These are phyloP conservation scores for Ceratitis capitata DNA, from an alignment of 1,140 invertebrate species.

Conservation along the genomic window DNA sequence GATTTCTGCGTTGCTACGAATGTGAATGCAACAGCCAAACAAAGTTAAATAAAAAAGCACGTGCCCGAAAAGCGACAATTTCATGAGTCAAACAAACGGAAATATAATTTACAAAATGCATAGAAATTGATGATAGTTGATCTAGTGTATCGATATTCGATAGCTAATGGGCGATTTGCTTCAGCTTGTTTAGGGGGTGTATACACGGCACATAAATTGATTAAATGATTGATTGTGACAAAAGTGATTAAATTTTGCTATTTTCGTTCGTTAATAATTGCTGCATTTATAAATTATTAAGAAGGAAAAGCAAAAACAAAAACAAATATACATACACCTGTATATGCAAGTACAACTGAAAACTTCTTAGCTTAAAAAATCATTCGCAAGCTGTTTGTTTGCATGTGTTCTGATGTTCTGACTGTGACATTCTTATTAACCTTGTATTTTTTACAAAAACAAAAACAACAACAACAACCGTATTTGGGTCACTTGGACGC, in stretches of 20 bases:
- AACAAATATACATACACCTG: not conserved
- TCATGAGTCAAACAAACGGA: not conserved
- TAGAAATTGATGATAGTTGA: not conserved
- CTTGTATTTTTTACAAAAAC: conserved; percentile 1
- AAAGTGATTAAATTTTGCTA: too few relatives aligned
- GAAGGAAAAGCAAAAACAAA: too few relatives aligned
- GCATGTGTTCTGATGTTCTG: not conserved
- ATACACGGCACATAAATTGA: not conserved
- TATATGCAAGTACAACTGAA: not conserved
- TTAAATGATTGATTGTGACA: too few relatives aligned
- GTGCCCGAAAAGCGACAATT: not conserved
- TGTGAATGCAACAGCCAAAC: not conserved
- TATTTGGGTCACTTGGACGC: conserved; percentile 11
- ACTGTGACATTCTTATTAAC: not conserved
- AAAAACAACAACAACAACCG: too few relatives aligned
- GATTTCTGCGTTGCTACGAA: too few relatives aligned
- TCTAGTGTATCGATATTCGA: not conserved
- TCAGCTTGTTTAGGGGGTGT: not conserved
- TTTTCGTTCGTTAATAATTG: too few relatives aligned
- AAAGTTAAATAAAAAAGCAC: not conserved
- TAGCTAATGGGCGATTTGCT: not conserved
- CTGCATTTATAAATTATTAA: too few relatives aligned
- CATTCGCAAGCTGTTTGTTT: not conserved
- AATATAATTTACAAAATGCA: not conserved
- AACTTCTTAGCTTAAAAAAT: not conserved